Conservation (phyloP, 53 echinoderm and acorn worm species). For the Actinopyga echinites region DNA sequence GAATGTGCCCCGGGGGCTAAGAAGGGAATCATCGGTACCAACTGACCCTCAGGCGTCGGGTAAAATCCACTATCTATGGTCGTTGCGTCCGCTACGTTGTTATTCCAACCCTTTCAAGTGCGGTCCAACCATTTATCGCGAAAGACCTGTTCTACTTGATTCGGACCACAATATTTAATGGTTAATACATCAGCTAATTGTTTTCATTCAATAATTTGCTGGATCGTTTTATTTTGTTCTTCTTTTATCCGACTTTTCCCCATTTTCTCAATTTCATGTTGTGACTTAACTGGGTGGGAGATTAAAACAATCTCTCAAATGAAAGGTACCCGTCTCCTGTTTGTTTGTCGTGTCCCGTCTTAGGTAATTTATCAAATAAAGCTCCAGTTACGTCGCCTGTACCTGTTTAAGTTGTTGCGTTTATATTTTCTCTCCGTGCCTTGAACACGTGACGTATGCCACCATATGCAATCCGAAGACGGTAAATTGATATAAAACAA, state of each 20-base stretch:
- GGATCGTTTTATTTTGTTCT: neutral
- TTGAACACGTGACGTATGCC: slow-evolving; percentile 11
- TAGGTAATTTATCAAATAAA: slow-evolving; percentile 3
- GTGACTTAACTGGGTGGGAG: neutral
- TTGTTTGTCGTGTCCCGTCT: neutral
- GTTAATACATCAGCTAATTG: slow-evolving; percentile 27
- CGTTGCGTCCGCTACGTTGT: neutral
- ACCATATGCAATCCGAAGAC: neutral
- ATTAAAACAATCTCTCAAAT: slow-evolving; percentile 15
- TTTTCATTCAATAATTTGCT: neutral
- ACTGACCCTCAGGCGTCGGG: too few species aligned
- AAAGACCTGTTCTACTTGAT: too few species aligned
- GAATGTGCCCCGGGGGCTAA: neutral
- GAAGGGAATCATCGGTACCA: too few species aligned
- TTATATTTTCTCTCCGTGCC: neutral
- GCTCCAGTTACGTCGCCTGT: neutral
- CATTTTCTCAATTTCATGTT: neutral
- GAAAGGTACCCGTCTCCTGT: slow-evolving; percentile 2
- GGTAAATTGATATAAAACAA: neutral
- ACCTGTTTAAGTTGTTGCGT: slow-evolving; percentile 3
- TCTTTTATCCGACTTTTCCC: neutral
- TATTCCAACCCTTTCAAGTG: slow-evolving; percentile 18
- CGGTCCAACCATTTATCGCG: neutral
- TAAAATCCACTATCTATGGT: too few species aligned
- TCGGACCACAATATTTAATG: neutral